Evolutionary conservation across 2,113 vertebrate species (phyloP).

Genomic region (Solea solea): DNA sequence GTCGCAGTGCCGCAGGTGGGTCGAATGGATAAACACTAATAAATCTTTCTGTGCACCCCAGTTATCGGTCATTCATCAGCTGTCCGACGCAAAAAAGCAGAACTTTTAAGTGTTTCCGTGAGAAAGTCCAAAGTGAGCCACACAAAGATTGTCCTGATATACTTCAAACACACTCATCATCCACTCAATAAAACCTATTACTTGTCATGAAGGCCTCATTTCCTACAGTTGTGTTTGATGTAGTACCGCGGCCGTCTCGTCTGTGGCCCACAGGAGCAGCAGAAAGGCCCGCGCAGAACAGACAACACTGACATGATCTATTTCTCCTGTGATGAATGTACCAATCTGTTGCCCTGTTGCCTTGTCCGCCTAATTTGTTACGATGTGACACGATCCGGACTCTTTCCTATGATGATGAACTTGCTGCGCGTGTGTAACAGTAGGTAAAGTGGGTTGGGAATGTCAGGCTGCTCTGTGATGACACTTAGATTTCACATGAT

Average conservation of each 20-base stretch:
- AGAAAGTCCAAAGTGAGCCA: constrained; percentile 24
- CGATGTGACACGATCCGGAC: constrained; percentile 63
- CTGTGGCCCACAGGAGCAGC: constrained; percentile 61
- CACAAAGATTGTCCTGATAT: constrained; percentile 23
- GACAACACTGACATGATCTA: constrained; percentile 77
- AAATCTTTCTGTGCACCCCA: constrained; percentile 13
- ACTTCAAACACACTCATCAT: constrained; percentile 54
- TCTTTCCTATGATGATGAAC: constrained; percentile 60
- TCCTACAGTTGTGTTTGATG: constrained; percentile 72
- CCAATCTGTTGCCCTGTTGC: constrained; percentile 78
- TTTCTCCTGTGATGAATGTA: constrained; percentile 78
- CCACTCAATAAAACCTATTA: constrained; percentile 71
- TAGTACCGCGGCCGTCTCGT: constrained; percentile 39
- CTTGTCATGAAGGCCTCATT: constrained; percentile 76
- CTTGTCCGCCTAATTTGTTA: constrained; percentile 78
- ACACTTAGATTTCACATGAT: constrained; percentile 19
- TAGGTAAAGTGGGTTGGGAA: constrained; percentile 66
- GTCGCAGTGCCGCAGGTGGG: constrained; percentile 12
- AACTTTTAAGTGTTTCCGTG: constrained; percentile 11
- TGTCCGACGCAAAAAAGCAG: background rate
- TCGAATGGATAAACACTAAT: constrained; percentile 24
- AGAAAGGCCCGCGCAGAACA: constrained; percentile 55
- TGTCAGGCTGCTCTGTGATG: constrained; percentile 24
- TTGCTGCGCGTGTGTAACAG: constrained; percentile 45
- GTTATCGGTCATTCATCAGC: constrained; percentile 35